These are phyloP conservation scores for Corydoras maculifer DNA, from an alignment of 2,113 vertebrate species.

Conservation along the genomic window DNA sequence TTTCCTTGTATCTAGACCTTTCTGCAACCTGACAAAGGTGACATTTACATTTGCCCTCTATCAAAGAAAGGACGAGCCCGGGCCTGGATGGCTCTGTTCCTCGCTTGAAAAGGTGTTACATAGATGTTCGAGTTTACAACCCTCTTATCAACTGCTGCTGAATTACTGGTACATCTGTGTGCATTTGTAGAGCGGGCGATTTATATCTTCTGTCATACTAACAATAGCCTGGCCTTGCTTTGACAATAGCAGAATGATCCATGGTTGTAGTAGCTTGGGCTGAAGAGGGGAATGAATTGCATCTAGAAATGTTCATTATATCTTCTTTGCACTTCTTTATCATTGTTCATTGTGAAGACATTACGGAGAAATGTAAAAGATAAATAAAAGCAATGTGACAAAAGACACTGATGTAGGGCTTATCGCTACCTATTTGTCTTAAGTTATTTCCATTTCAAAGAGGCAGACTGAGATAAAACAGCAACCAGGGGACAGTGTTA, in stretches of 20 bases:
- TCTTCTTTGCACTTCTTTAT: conserved; percentile 1
- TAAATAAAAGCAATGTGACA: conserved; percentile 12
- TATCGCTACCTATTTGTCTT: conserved; percentile 21
- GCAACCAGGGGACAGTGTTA: conserved; percentile 32
- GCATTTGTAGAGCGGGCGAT: conserved; percentile 1
- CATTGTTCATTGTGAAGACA: conserved; percentile 3
- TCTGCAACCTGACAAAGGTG: conserved; percentile 54
- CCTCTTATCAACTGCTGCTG: conserved; percentile 23
- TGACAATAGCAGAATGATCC: conserved; percentile 4
- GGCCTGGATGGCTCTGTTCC: conserved; percentile 45
- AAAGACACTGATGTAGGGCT: conserved; percentile 23
- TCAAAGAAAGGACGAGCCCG: conserved; percentile 54
- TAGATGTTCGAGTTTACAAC: conserved; percentile 24
- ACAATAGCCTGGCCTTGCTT: conserved; percentile 22
- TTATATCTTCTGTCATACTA: conserved; percentile 13
- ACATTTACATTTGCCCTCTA: conserved; percentile 70
- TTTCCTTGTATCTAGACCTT: conserved; percentile 51
- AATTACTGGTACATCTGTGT: conserved; percentile 19
- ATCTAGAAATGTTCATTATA: conserved; percentile 15
- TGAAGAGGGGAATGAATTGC: conserved; percentile 16
- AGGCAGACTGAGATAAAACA: conserved; percentile 22
- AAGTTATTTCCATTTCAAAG: conserved; percentile 32
- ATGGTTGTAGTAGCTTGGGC: background rate
- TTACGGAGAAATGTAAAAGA: conserved; percentile 14
- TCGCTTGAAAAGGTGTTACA: conserved; percentile 26